Evolutionary conservation across 2,113 vertebrate species (phyloP).

Genomic region (Cyanoramphus novaezelandiae): DNA sequence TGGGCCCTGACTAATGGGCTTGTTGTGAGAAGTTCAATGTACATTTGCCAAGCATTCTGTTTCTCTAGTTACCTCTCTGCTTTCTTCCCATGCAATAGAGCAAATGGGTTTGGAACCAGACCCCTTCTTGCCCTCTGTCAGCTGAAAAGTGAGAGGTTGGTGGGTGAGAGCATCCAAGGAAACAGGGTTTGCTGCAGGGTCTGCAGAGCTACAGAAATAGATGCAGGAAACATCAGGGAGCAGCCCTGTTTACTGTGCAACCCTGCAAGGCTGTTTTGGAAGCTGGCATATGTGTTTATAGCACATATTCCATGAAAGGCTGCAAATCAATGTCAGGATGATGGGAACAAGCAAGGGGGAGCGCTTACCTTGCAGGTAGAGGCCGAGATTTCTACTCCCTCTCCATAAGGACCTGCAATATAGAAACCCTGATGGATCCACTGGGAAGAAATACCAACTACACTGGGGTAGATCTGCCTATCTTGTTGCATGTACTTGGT

Average conservation of each 20-base stretch:
- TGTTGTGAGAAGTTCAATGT: conserved; percentile 52
- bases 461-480: fast-evolving
- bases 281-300: not conserved
- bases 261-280: not conserved
- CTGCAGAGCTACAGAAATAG: not conserved
- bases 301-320: not conserved
- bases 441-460: not conserved
- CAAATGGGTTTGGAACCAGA: not conserved
- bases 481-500: not conserved
- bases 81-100: not conserved
- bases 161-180: not conserved
- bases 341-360: not conserved
- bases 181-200: not conserved
- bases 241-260: not conserved
- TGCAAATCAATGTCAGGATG: not conserved
- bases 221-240: not conserved
- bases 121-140: not conserved
- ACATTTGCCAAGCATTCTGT: conserved; percentile 29
- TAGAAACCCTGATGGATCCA: not conserved
- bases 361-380: not conserved
- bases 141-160: not conserved
- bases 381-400: not conserved
- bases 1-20: conserved; percentile 44
- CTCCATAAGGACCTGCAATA: not conserved
- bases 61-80: not conserved